phyloP scores from a whole-genome alignment of 2,888 invertebrate genomes.

The Uloborus plumipes region DNA sequence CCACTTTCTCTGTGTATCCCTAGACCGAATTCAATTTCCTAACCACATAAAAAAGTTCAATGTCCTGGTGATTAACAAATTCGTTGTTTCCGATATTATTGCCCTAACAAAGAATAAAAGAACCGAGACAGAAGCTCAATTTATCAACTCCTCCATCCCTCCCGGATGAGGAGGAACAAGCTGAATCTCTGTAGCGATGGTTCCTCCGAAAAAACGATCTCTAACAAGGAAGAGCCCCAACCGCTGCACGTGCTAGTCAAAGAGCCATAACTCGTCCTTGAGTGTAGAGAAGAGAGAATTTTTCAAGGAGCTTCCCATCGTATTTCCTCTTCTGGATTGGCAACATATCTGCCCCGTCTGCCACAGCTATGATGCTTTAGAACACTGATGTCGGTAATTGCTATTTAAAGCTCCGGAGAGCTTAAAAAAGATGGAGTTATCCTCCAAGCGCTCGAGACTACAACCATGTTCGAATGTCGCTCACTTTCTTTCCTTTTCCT shows the following conservation, averaged over 20 bases:
- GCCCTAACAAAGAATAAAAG: no score
- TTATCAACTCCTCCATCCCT: no score
- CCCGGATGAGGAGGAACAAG: no score
- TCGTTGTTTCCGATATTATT: no score
- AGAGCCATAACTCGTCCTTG: constrained; percentile 46
- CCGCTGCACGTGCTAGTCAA: constrained; percentile 35
- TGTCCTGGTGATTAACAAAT: no score
- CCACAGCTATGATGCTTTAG: constrained; percentile 21
- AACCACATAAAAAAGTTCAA: no score
- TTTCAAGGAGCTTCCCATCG: constrained; percentile 27
- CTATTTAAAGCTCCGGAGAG: constrained; percentile 33
- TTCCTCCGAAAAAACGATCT: no score
- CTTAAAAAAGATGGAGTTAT: constrained; percentile 39
- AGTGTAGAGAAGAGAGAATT: constrained; percentile 9
- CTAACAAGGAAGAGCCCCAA: constrained; percentile 2
- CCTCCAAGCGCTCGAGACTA: constrained; percentile 18
- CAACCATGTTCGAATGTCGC: constrained; percentile 15
- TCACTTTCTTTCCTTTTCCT: neutral
- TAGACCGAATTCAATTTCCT: no score
- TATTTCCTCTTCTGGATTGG: constrained; percentile 40
- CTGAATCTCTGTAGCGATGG: no score
- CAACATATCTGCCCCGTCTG: constrained; percentile 57
- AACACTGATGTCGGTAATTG: neutral
- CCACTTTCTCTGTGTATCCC: no score
- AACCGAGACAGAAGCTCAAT: no score